Conservation (phyloP, 2,797 vertebrate genomes). For the Sebastes itinus region DNA sequence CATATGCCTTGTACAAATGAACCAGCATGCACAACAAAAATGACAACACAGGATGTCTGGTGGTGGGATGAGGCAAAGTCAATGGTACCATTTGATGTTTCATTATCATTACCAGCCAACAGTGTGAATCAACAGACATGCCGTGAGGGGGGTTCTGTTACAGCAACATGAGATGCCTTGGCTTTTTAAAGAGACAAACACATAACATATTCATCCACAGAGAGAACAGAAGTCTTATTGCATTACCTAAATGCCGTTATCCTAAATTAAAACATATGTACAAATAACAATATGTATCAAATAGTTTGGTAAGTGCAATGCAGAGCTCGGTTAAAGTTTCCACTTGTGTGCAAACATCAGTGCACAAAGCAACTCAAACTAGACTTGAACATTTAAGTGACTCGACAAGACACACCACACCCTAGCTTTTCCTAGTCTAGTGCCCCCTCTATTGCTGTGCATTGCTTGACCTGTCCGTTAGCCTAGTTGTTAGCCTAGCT, state of each 20-base stretch:
- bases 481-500: neutral
- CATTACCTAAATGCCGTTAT: conserved; percentile 80
- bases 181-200: conserved; percentile 71
- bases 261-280: conserved; percentile 71
- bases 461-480: conserved; percentile 1
- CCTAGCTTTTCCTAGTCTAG: neutral
- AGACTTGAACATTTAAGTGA: conserved; percentile 38
- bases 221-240: conserved; percentile 79
- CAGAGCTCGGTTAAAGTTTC: conserved; percentile 65
- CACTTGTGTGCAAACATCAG: conserved; percentile 65
- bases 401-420: conserved; percentile 32
- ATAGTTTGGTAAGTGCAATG: conserved; percentile 81
- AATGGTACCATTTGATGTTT: conserved; percentile 38
- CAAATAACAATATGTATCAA: conserved; percentile 75
- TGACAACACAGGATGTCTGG: conserved; percentile 29
- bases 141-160: conserved; percentile 51
- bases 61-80: conserved; percentile 30
- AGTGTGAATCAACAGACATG: conserved; percentile 56
- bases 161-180: conserved; percentile 76
- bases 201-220: conserved; percentile 54
- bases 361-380: conserved; percentile 61
- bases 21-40: conserved; percentile 44
- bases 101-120: conserved; percentile 26
- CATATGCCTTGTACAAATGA: conserved; percentile 22
- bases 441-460: conserved; percentile 40